Evolutionary conservation across 2,888 invertebrate species (phyloP), one percentile per base, ranked within the genome.

Genomic region (Xestia c-nigrum): DNA sequence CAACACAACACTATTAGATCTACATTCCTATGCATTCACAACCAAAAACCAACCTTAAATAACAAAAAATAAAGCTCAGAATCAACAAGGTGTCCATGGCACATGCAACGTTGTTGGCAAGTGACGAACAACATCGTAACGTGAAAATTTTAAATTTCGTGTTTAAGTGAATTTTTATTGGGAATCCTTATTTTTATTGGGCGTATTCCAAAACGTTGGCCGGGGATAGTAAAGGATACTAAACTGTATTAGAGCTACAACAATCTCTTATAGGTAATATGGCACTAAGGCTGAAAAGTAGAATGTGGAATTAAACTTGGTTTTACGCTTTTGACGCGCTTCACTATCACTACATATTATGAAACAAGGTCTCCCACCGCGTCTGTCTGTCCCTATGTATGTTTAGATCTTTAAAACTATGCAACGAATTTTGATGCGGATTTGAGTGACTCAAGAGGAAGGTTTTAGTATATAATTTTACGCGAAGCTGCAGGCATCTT

Each of bases 91-190:
- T 0, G 3, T 21, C 50, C 16, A 5, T 57, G n/a, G 19, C 24
- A 80, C 46, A 84, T 92, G 87, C 38, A 81, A 59, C 89, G 55
- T 92, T 93, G 80, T 78, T 72, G 31, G 5, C 5, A 9, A 21
- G 5, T n/a, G 47, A 5, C 21, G 67, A 72, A 80, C 86, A 89
- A 90, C 89, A 91, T 91, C 90, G 94, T 96, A 94, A 95, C 93
- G 94, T 93, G 94, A 93, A 96, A 95, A 94, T 96, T 96, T 95
- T 89, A 96, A 96, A 96, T 96, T 95, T 96, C 91, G 94, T 94
- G 94, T 95, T 94, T 95, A 96, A 96, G 96, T 96, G 96, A 96
- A 95, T 94, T 96, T 96, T 96, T 95, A 96, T 96, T 95, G 93
- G 92, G 88, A 92, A 91, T 91, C 92, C 92, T 93, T 93, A 94